Evolutionary conservation across 2,797 vertebrate genomes (phyloP).

Genomic region (Cyclura pinguis): DNA sequence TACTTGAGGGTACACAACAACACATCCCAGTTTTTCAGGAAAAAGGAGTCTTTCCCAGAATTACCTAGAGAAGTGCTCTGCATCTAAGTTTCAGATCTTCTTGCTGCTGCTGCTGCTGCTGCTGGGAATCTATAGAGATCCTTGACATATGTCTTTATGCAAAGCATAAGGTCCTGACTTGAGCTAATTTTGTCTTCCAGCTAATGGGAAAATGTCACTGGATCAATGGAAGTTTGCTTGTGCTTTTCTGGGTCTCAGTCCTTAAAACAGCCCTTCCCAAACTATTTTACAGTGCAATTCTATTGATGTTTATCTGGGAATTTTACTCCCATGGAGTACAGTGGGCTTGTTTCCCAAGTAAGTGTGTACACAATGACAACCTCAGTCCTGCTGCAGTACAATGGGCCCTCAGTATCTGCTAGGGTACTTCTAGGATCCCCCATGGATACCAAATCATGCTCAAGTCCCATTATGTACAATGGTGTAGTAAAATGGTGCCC

Average conservation of each 20-base stretch:
- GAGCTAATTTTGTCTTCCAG: neutral
- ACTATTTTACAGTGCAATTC: neutral
- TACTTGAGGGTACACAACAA: no score
- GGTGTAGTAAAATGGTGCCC: no score
- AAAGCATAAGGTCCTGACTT: neutral
- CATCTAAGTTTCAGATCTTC: neutral
- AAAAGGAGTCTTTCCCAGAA: neutral
- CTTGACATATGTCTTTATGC: neutral
- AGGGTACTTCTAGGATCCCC: no score
- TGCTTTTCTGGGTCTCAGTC: neutral
- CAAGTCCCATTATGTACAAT: no score
- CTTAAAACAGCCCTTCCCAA: neutral
- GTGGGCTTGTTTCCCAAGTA: neutral
- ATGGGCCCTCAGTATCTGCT: no score
- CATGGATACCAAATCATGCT: no score
- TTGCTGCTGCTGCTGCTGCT: neutral
- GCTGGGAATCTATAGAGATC: neutral
- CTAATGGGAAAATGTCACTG: neutral
- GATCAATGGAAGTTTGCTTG: neutral
- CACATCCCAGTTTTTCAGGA: neutral
- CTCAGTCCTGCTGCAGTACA: neutral
- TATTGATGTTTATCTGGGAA: neutral
- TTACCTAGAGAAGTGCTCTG: neutral
- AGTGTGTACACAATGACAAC: neutral
- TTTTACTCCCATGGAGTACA: neutral